Conservation (phyloP, 2,797 vertebrate genomes). For the Etheostoma perlongum region DNA sequence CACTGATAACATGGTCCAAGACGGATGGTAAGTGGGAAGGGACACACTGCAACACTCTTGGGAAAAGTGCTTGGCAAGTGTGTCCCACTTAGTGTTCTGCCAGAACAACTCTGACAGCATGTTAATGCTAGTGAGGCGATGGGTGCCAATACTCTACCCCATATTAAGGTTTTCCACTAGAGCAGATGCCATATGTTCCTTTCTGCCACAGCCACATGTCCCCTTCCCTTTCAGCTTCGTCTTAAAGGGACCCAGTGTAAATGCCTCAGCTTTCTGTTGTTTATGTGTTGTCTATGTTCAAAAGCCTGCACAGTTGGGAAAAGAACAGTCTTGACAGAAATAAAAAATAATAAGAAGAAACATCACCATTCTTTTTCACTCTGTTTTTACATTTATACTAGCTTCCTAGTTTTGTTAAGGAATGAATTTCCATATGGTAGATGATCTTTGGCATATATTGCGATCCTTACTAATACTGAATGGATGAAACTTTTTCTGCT, state of each 20-base stretch:
- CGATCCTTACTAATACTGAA: constrained; percentile 13
- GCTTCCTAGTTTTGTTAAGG: constrained; percentile 18
- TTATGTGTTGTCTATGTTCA: constrained; percentile 61
- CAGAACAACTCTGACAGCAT: constrained; percentile 77
- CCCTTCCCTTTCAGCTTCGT: constrained; percentile 52
- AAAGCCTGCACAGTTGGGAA: constrained; percentile 57
- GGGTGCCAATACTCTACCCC: constrained; percentile 67
- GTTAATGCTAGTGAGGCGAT: constrained; percentile 64
- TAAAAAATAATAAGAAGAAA: constrained; percentile 38
- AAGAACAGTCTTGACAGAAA: constrained; percentile 47
- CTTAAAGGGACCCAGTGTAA: constrained; percentile 60
- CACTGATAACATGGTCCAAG: constrained; percentile 49
- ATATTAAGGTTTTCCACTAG: constrained; percentile 71
- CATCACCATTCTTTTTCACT: constrained; percentile 8
- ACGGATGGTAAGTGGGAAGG: constrained; percentile 54
- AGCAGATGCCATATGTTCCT: constrained; percentile 77
- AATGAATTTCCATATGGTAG: constrained; percentile 49
- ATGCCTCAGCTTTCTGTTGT: constrained; percentile 46
- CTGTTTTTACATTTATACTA: constrained; percentile 24
- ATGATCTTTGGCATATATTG: constrained; percentile 34
- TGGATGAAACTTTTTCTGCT: constrained; percentile 16
- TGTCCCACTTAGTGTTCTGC: constrained; percentile 68
- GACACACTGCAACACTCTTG: constrained; percentile 56
- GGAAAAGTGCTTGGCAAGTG: constrained; percentile 59
- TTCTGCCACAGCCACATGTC: constrained; percentile 68